Base-by-base conservation (phyloP, 2,113 vertebrate genomes). In the Empidonax alnorum region DNA sequence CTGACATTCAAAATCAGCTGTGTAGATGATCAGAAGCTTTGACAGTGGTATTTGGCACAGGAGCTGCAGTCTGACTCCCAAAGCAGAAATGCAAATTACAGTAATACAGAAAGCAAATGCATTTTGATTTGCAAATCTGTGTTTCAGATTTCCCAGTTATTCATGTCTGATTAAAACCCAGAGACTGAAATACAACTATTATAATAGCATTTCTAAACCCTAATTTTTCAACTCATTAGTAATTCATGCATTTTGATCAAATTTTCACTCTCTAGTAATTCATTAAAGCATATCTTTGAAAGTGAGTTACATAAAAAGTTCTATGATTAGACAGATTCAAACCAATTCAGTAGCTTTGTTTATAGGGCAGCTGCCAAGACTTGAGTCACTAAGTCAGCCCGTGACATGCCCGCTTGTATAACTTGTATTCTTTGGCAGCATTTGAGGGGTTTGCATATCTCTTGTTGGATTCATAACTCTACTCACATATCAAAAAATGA, bases 301-400 rank as follows among this genome's bases (percentile, higher is more conserved):
- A 93, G 58, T n/a, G 31, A 96, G 27, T 50, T 80, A 39, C 84
- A 65, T 55, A 77, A 87, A 87, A 82, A 50, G 12, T 31, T 55
- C 37, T 12, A 5, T 67, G 83, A 83, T 63, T 31, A 86, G 77
- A 62, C 74, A 91, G 49, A 78, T 78, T 66, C 71, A 67, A 77
- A 84, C 49, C 71, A 80, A 91, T 69, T 92, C 82, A 91, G 94
- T 96, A 97, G 95, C 86, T 97, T 90, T 96, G 63, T 95, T 97
- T 96, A 96, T 6, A 30, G 16, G 42, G 58, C 55, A 55, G 52
- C 42, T 94, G 96, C 92, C 96, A 98, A 94, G 27, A 31, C 17
- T 1, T 97, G 97, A 98, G 74, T 97, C 97, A 97, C 77, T 17
- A 35, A 94, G 79, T 97, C 96, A 95, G 83, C 79, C n/a, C 91